phyloP scores from a whole-genome alignment of 2,797 vertebrate genomes.

The Danio jaintianensis region DNA sequence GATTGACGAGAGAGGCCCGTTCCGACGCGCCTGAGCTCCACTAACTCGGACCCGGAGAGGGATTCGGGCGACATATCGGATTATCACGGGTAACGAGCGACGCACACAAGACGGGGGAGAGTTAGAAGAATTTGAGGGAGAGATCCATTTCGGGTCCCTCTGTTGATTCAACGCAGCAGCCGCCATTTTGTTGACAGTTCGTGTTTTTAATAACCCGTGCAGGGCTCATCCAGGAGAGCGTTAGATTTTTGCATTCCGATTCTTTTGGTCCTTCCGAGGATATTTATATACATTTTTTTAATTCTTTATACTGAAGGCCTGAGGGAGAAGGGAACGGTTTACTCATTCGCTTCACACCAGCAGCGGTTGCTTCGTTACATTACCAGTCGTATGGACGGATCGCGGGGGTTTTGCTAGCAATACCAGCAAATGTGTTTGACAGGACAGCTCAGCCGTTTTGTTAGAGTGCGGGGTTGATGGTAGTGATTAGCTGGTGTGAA shows the following conservation, averaged over 20 bases:
- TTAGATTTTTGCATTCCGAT: constrained; percentile 56
- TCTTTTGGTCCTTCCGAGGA: neutral
- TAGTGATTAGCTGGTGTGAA: neutral
- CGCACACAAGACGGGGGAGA: constrained; percentile 67
- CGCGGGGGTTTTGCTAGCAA: constrained; percentile 50
- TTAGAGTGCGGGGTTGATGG: neutral
- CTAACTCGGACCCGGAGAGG: constrained; percentile 71
- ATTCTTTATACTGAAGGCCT: neutral
- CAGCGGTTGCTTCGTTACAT: constrained; percentile 51
- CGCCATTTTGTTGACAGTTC: constrained; percentile 89
- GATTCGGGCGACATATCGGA: constrained; percentile 69
- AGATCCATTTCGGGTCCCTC: constrained; percentile 84
- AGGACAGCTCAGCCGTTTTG: constrained; percentile 47
- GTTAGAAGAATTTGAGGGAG: constrained; percentile 67
- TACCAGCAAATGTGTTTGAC: constrained; percentile 56
- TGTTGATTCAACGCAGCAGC: constrained; percentile 85
- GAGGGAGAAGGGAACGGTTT: constrained; percentile 33
- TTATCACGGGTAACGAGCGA: constrained; percentile 67
- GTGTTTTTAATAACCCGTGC: constrained; percentile 81
- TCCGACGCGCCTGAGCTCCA: constrained; percentile 78
- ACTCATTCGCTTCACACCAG: constrained; percentile 30
- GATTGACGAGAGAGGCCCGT: constrained; percentile 79
- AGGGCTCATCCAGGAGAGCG: constrained; percentile 66
- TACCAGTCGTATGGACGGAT: constrained; percentile 42
- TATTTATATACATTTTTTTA: neutral